phyloP scores from a whole-genome alignment of 2,888 invertebrate genomes.

The Hecatera dysodea region DNA sequence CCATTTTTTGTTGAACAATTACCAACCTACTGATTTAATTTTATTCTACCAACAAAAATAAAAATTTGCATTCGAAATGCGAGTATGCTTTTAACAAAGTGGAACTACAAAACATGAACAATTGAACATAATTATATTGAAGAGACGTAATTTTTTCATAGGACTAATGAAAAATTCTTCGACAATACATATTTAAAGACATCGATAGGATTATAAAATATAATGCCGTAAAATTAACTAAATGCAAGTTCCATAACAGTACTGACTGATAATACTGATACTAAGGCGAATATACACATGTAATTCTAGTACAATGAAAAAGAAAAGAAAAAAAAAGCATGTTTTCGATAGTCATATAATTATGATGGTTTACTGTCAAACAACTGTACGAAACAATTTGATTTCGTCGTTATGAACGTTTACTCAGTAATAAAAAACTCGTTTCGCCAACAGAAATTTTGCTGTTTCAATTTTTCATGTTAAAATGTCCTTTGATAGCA shows the following conservation, averaged over 20 bases:
- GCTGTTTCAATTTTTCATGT: conserved; percentile 61
- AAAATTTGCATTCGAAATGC: not conserved
- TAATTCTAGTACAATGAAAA: conserved; percentile 15
- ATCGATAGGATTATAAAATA: too few species aligned
- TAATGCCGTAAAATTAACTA: too few species aligned
- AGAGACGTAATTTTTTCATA: not conserved
- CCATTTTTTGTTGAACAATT: conserved; percentile 44
- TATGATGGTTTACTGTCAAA: conserved; percentile 60
- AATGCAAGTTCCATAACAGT: not conserved
- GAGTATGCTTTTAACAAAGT: conserved; percentile 3
- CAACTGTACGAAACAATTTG: conserved; percentile 68
- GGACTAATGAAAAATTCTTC: not conserved
- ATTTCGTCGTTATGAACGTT: conserved; percentile 69
- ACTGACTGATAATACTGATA: too few species aligned
- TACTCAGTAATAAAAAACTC: conserved; percentile 70
- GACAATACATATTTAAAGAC: not conserved
- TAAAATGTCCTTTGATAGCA: conserved; percentile 65
- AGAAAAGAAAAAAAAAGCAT: conserved; percentile 12
- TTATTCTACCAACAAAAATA: not conserved
- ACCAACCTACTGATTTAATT: conserved; percentile 12
- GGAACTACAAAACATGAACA: too few species aligned
- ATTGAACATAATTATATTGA: too few species aligned
- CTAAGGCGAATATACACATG: too few species aligned
- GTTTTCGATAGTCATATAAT: conserved; percentile 15
- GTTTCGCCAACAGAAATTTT: conserved; percentile 68